Evolutionary conservation across 2,888 invertebrate genomes (phyloP).

Genomic region (Antheraea assamensis): DNA sequence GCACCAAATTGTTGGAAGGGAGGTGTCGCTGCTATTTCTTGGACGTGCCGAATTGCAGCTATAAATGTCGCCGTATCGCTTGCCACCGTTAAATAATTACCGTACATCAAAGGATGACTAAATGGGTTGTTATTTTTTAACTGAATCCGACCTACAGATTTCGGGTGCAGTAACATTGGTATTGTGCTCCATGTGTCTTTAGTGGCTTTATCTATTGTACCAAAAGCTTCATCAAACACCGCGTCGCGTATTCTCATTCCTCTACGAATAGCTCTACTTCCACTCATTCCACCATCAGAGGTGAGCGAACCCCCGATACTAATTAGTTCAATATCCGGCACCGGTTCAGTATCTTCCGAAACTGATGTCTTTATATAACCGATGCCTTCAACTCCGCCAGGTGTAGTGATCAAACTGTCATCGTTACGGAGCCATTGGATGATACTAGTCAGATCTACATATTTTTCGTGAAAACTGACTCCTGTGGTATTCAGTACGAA

Average conservation of each 20-base stretch:
- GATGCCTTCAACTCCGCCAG: conserved; percentile 86
- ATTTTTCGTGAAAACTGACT: conserved; percentile 57
- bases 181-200: conserved; percentile 84
- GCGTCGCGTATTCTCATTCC: conserved; percentile 81
- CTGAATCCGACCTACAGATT: conserved; percentile 86
- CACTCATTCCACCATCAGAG: conserved; percentile 78
- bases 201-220: conserved; percentile 66
- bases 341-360: conserved; percentile 80
- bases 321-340: conserved; percentile 86
- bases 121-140: conserved; percentile 88
- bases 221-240: conserved; percentile 81
- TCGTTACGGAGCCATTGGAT: conserved; percentile 64
- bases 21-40: conserved; percentile 80
- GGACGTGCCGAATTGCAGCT: conserved; percentile 83
- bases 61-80: conserved; percentile 83
- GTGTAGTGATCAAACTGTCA: conserved; percentile 72
- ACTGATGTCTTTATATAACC: conserved; percentile 84
- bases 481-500: conserved; percentile 67
- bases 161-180: conserved; percentile 88
- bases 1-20: conserved; percentile 83
- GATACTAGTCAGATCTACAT: conserved; percentile 37
- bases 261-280: conserved; percentile 71
- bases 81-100: conserved; percentile 88
- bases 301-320: conserved; percentile 84
- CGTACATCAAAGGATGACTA: conserved; percentile 89